Conservation (phyloP, 2,113 vertebrate genomes). For the Verasper variegatus region DNA sequence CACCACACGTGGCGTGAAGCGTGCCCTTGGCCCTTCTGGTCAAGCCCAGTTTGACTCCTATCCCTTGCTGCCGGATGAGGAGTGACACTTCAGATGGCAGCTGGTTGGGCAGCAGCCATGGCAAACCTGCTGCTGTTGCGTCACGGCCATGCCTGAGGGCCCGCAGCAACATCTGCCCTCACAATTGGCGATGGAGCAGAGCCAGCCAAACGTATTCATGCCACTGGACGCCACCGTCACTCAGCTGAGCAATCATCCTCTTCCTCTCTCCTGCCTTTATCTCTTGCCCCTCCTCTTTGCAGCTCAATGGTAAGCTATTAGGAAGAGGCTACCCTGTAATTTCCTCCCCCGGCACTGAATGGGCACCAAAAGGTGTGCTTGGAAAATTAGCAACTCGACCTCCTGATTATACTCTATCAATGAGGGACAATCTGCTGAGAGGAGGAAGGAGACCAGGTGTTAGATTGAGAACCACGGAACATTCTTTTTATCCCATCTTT, state of each 20-base stretch:
- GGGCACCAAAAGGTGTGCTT: conserved; percentile 65
- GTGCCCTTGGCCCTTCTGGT: conserved; percentile 56
- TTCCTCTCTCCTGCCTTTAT: conserved; percentile 71
- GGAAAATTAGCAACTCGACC: conserved; percentile 74
- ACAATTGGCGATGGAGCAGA: conserved; percentile 76
- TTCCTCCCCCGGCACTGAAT: conserved; percentile 64
- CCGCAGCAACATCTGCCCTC: conserved; percentile 80
- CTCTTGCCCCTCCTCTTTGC: conserved; percentile 50
- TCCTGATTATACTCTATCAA: conserved; percentile 61
- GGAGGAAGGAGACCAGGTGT: conserved; percentile 59
- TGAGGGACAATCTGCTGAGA: conserved; percentile 19
- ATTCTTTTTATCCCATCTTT: conserved; percentile 7
- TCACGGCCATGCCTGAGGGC: conserved; percentile 61
- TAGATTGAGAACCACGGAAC: conserved; percentile 44
- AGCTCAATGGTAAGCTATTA: conserved; percentile 72
- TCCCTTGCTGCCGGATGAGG: conserved; percentile 40
- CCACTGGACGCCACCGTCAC: conserved; percentile 67
- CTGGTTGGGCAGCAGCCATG: conserved; percentile 61
- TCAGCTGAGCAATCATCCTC: conserved; percentile 79
- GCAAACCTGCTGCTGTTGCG: conserved; percentile 57
- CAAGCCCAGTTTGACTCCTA: conserved; percentile 65
- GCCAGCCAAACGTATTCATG: conserved; percentile 75
- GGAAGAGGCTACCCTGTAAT: conserved; percentile 73
- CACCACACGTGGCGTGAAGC: conserved; percentile 47
- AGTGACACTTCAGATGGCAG: conserved; percentile 72